phyloP scores from a whole-genome alignment of 2,888 invertebrate species.

The Meiosimyza decipiens region DNA sequence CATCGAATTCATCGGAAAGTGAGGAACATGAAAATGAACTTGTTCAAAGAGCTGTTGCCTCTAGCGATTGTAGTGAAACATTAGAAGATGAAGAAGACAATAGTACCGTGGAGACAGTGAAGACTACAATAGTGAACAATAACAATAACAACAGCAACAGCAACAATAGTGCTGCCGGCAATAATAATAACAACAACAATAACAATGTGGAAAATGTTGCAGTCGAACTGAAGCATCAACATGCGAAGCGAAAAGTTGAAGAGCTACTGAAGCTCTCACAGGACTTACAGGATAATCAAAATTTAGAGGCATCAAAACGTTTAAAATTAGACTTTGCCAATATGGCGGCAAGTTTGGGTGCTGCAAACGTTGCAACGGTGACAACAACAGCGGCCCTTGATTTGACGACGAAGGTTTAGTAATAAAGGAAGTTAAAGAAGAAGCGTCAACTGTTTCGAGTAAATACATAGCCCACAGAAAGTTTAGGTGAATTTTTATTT shows the following conservation, averaged over 20 bases:
- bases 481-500: too few relatives aligned
- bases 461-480: too few relatives aligned
- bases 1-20: too few relatives aligned
- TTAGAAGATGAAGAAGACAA: conserved; percentile 40
- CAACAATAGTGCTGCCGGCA: conserved; percentile 35
- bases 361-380: conserved; percentile 36
- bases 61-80: conserved; percentile 30
- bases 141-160: conserved; percentile 42
- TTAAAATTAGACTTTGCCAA: conserved; percentile 39
- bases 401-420: conserved; percentile 76
- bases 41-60: not conserved
- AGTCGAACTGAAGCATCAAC: not conserved
- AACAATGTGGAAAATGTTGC: conserved; percentile 26
- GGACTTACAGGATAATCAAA: too few relatives aligned
- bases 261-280: not conserved
- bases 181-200: conserved; percentile 48
- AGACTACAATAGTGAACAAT: conserved; percentile 42
- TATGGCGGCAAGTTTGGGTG: conserved; percentile 24
- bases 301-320: conserved; percentile 44
- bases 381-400: conserved; percentile 57
- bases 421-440: not conserved
- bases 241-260: conserved; percentile 24
- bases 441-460: too few relatives aligned
- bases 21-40: conserved; percentile 14
- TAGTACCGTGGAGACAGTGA: conserved; percentile 43